Evolutionary conservation across 2,113 vertebrate genomes (phyloP), one percentile per base, ranked within the genome.

Genomic region (Myotis yumanensis): DNA sequence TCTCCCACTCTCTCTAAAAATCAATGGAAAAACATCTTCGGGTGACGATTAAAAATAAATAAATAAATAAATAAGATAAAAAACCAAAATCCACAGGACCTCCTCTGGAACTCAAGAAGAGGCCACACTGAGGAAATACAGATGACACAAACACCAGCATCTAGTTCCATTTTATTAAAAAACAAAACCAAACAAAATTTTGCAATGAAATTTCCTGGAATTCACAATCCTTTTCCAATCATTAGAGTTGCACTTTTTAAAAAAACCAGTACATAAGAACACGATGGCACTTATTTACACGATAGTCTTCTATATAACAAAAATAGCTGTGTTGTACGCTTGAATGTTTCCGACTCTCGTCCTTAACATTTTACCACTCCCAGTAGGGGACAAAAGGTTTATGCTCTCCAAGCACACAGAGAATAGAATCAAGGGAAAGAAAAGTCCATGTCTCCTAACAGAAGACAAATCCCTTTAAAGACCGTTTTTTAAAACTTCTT

Each of bases 261-360:
- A 59, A 59, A 59, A 62, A 99, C 98, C 98, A 98, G 95, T 98
- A 99, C 97, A 95, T 98, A 98, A 97, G 98, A 98, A 99, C 98
- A 98, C 95, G n/a, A 96, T 97, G 97, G 97, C 97, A 98, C 97
- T 96, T 98, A 99, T 99, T 98, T 99, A 99, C 98, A 99, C 80
- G 94, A 97, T 95, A 97, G 89, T 98, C 95, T 91, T 98, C 98
- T 98, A 98, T 98, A 97, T 98, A 98, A 98, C 98, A 99, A 99
- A 98, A 99, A 99, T 98, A 99, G 98, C 98, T 97, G 94, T 97
- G 98, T 98, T 97, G 97, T 98, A 98, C 96, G 97, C 98, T 96
- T 97, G 97, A 98, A 97, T 95, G 97, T 97, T 98, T 98, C 97
- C 98, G 97, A 98, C 90, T 97, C 95, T 89, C 95, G 91, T 91